Conservation (phyloP, 2,113 vertebrate genomes). For the Heliornis fulica region DNA sequence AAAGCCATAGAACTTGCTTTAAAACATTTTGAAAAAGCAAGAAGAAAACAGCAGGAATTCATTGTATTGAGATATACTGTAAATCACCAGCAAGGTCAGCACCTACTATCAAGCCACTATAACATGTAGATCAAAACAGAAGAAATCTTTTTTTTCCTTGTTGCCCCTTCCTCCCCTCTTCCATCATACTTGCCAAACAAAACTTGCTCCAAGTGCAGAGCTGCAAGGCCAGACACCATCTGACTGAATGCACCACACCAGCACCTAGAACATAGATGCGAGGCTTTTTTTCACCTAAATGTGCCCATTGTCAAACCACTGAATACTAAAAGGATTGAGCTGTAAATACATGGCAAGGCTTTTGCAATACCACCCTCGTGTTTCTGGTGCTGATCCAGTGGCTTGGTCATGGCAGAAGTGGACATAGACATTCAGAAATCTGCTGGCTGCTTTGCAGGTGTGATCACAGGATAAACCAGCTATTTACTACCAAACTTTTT, state of each 20-base stretch:
- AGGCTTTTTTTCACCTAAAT: background rate
- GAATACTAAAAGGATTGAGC: too few species aligned
- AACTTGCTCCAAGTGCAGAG: background rate
- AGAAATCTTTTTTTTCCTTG: background rate
- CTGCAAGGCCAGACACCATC: background rate
- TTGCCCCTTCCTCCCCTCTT: background rate
- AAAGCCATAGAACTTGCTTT: background rate
- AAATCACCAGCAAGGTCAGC: background rate
- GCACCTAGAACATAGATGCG: rapidly evolving
- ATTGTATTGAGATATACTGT: background rate
- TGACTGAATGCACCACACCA: background rate
- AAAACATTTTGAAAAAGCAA: background rate
- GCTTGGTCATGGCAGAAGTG: background rate
- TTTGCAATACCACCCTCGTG: background rate
- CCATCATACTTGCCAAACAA: background rate
- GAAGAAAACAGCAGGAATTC: background rate
- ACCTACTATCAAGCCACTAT: rapidly evolving
- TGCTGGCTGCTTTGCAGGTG: background rate
- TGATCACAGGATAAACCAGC: background rate
- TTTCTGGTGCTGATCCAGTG: background rate
- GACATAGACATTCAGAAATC: background rate
- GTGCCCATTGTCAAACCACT: background rate
- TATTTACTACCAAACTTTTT: background rate
- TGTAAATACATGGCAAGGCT: background rate
- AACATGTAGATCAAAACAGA: background rate